These are phyloP conservation scores for Phrynocephalus vlangalii DNA, from an alignment of 2,797 vertebrate genomes.

Conservation along the genomic window DNA sequence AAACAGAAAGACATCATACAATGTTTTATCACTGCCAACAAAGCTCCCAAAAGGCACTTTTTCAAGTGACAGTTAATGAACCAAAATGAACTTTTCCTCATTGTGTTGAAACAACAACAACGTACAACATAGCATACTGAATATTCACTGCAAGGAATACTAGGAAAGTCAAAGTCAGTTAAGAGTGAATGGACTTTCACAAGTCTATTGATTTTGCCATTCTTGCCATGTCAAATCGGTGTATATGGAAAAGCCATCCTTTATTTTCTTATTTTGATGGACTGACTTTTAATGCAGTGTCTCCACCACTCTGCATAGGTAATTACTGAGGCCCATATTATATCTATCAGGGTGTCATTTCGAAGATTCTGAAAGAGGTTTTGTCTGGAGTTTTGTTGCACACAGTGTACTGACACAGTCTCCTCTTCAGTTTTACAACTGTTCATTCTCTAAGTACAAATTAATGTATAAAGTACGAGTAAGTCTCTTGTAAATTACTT, in stretches of 20 bases:
- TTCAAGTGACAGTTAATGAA: neutral
- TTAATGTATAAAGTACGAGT: neutral
- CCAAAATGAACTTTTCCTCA: constrained; percentile 4
- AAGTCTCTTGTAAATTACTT: constrained; percentile 24
- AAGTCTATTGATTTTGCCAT: neutral
- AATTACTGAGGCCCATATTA: neutral
- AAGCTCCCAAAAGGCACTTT: constrained; percentile 13
- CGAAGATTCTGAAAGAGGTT: neutral
- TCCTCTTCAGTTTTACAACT: neutral
- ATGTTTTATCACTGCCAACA: neutral
- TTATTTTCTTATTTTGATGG: neutral
- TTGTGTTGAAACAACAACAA: neutral
- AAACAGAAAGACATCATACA: neutral
- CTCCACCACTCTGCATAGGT: constrained; percentile 6
- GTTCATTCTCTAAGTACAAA: neutral
- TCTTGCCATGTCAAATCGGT: neutral
- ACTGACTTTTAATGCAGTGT: constrained; percentile 14
- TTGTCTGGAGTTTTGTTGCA: neutral
- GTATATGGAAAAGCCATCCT: neutral
- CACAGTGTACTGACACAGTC: neutral
- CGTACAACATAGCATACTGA: neutral
- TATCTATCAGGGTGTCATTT: neutral
- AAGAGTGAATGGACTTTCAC: constrained; percentile 16
- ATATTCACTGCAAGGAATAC: neutral
- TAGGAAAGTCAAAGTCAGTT: neutral